Base-by-base conservation (phyloP, 2,888 invertebrate species). In the Sphaerophoria rueppellii region DNA sequence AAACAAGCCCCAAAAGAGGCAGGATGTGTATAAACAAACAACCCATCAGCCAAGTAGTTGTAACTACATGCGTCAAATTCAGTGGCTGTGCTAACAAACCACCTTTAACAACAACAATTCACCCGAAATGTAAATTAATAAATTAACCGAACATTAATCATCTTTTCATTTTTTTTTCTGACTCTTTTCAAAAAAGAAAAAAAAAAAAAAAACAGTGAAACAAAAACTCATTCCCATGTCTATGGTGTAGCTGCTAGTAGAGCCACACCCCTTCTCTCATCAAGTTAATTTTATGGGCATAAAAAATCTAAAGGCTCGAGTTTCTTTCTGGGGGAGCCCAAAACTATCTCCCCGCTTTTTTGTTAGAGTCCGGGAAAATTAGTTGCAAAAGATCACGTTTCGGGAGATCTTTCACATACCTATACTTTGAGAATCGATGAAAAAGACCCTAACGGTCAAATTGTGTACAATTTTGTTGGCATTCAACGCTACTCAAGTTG, bases 91-190 rank as follows among this genome's bases (percentile, higher is more conserved):
- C 74, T 58, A 83, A 60, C 74, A 83, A 83, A 79, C 82, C 79
- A 82, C 79, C 82, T 83, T 78, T 76, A 72, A 81, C 71, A 79
- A 83, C 69, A 73, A 77, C 82, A 79, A 83, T 79, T 79, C 82
- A 58, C 65, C 65, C 75, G 71, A 79, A 83, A 79, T 83, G 79
- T 83, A 79, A 83, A 83, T 83, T 83, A 83, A 83, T 83, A 83
- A 83, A 79, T 79, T 83, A 79, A 71, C 79, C 67, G 79, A 83
- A 83, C 82, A 83, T 83, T 83, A 83, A 83, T 83, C 82, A 83
- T 83, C 74, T 76, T 65, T 65, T 65, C 50, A 16, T 65, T 50
- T 16, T 50, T 16, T 50, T 24, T 80, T 55, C 4, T 71, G 54
- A 14, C 48, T 71, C 37, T 54, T 14, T 14, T 0, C 16, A 16